Conservation (phyloP, 2,888 invertebrate genomes). For the Sepioteuthis lessoniana region DNA sequence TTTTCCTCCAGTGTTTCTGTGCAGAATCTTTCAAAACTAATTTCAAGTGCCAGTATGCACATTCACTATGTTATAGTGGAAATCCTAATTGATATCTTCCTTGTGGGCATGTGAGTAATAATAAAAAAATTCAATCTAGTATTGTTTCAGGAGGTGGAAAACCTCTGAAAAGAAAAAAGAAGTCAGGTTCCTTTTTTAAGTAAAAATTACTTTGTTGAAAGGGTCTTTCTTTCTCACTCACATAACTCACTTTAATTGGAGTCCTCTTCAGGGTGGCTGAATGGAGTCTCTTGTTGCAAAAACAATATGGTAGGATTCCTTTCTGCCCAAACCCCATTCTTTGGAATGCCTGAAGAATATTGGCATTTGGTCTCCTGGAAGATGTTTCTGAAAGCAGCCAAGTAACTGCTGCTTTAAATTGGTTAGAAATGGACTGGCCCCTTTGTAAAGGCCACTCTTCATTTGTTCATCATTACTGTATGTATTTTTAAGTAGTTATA, state of each 20-base stretch:
- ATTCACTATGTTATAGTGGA: not conserved
- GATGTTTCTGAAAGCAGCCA: not conserved
- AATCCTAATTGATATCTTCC: slow-evolving; percentile 18
- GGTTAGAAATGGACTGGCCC: not conserved
- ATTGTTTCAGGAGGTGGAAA: not conserved
- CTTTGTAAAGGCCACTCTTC: not conserved
- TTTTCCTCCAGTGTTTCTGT: not conserved
- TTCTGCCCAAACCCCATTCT: not conserved
- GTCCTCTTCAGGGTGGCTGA: not conserved
- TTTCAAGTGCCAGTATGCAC: not conserved
- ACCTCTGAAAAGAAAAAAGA: not conserved
- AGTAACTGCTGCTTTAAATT: not conserved
- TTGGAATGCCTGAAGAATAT: not conserved
- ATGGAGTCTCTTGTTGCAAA: not conserved
- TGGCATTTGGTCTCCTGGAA: not conserved
- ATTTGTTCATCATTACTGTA: no score
- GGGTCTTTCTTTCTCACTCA: not conserved
- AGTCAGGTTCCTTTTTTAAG: no score
- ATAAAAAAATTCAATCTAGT: no score
- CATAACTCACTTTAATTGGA: not conserved
- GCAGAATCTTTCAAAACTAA: not conserved
- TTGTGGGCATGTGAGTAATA: not conserved
- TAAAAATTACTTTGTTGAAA: not conserved
- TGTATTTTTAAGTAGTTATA: no score
- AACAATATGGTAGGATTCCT: not conserved